A percentile compares a stretch with the other conserved stretches of the same genome.
Conservation (phyloP, 2,888 invertebrate species). For the Hemicrepidius hirtus region DNA sequence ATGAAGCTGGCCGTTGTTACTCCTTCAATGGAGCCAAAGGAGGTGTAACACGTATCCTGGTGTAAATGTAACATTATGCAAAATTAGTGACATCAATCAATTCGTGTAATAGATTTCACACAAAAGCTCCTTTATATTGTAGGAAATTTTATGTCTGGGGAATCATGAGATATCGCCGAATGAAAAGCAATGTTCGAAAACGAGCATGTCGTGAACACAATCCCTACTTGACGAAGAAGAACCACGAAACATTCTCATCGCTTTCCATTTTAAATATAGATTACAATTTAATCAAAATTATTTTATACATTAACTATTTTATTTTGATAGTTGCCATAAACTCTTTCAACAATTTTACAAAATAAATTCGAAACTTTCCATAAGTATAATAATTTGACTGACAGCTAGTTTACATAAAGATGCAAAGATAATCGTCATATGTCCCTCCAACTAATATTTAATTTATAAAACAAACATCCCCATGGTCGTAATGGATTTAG, state of each 20-base stretch:
- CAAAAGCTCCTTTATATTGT: slow-evolving; percentile 38
- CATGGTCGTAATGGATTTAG: too few relatives aligned
- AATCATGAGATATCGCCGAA: slow-evolving; percentile 38
- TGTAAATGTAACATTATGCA: slow-evolving; percentile 43
- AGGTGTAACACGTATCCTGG: slow-evolving; percentile 26
- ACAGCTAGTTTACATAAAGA: too few relatives aligned
- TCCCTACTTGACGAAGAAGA: neutral
- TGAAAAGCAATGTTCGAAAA: slow-evolving; percentile 42
- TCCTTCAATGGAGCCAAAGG: slow-evolving; percentile 26
- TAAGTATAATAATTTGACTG: too few relatives aligned
- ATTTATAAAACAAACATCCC: too few relatives aligned
- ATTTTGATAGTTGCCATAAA: too few relatives aligned
- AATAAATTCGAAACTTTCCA: too few relatives aligned
- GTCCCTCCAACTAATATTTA: too few relatives aligned
- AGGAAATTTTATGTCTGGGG: slow-evolving; percentile 39
- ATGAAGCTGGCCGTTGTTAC: slow-evolving; percentile 34
- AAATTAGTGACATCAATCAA: slow-evolving; percentile 44
- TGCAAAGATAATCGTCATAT: too few relatives aligned
- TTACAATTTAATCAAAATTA: too few relatives aligned
- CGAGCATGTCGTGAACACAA: slow-evolving; percentile 41
- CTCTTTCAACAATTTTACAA: too few relatives aligned
- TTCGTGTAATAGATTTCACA: slow-evolving; percentile 39
- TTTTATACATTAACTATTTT: too few relatives aligned
- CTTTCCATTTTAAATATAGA: neutral
- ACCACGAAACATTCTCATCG: too few relatives aligned